Evolutionary conservation across 2,113 vertebrate species (phyloP), one percentile per base, ranked within the genome.

Genomic region (Aramus guarauna): DNA sequence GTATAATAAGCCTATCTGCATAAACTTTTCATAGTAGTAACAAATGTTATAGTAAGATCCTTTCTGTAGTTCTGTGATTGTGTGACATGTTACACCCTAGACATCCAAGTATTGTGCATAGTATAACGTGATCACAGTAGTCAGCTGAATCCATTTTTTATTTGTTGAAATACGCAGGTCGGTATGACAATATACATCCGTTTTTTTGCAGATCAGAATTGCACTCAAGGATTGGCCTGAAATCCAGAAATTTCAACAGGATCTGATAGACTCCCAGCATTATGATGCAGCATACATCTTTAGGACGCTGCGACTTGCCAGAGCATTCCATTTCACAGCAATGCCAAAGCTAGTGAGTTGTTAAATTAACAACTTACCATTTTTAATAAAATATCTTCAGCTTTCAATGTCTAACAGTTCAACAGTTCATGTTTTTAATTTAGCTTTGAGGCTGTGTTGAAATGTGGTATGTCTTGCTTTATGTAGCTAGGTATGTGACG

Each of bases 181-280:
- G 2, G 3, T 81, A 5, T 84, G 63, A 52, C 52, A 62, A 6
- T 15, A 2, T 32, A 15, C n/a, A 47, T 7, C 50, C 66, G 6
- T 14, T 81, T 6, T 59, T 15, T 93, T 96, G 58, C 96, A 99
- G 99, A 99, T 99, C 91, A 98, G 98, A 77, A 77, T 99, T 2
- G 98, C 99, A 0, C 96, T 99, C 94, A 99, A 98, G 94, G 98
- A 99, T 83, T 99, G 99, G 99, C 93, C 97, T 48, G 98, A 99
- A 63, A 94, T 99, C 73, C 96, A 91, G 95, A 98, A 72, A 67
- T 99, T 99, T 74, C 98, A 99, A 73, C 98, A 97, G 68, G 99
- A 99, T 36, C 98, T 99, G 26, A 48, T 98, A 71, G 98, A 97
- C 9, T 98, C 99, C 10, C 98, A 99, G 76, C 99, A 99, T 96